Evolutionary conservation across 2,888 invertebrate genomes (phyloP).

Genomic region (Drosophila limbata): DNA sequence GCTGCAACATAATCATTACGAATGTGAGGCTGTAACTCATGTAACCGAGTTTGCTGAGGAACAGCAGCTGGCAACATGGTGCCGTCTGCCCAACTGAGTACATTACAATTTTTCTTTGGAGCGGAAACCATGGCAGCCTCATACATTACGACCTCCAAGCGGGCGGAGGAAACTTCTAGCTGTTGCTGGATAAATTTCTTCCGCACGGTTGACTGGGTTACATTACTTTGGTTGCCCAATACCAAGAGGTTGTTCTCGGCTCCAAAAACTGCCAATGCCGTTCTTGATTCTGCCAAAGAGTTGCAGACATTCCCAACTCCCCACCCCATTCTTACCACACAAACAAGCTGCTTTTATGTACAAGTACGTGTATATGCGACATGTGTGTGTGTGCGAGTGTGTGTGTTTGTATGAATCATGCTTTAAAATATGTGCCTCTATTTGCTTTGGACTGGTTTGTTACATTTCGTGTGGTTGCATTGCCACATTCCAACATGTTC

Average conservation of each 20-base stretch:
- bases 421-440: constrained; percentile 39
- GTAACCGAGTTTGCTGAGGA: background rate
- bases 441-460: constrained; percentile 45
- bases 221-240: constrained; percentile 30
- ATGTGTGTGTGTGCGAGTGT: background rate
- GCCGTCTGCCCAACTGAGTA: constrained; percentile 24
- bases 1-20: constrained; percentile 70
- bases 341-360: constrained; percentile 13
- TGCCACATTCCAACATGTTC: constrained; percentile 1
- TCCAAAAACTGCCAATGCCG: constrained; percentile 28
- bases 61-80: constrained; percentile 10
- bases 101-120: constrained; percentile 48
- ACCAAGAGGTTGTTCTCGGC: constrained; percentile 9
- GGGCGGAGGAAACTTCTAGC: constrained; percentile 1
- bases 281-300: constrained; percentile 18
- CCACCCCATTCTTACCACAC: background rate
- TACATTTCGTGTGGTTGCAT: constrained; percentile 30
- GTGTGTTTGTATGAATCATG: constrained; percentile 8
- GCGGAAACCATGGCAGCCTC: constrained; percentile 45
- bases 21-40: constrained; percentile 63
- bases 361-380: background rate
- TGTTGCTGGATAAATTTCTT: constrained; percentile 24
- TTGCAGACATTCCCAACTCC: constrained; percentile 3
- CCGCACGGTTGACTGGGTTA: constrained; percentile 12
- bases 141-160: constrained; percentile 29